Percentiles rank a stretch among this genome's conserved stretches.
Conservation (phyloP, 2,888 invertebrate species). For the Cloeon dipterum region DNA sequence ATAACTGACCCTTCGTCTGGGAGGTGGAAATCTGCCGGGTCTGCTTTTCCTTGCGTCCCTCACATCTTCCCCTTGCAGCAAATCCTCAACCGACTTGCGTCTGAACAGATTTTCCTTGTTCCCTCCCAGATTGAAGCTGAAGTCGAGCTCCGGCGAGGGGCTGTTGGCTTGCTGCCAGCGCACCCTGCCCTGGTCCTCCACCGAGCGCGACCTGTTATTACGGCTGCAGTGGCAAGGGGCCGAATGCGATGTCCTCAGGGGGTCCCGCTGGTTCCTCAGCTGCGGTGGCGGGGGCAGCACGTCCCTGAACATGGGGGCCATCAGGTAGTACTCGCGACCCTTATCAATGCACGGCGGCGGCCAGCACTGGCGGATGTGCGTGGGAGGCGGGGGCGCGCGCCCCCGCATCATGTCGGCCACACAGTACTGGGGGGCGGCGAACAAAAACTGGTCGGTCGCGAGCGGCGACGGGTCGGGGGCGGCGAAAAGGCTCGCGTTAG, state of each 20-base stretch:
- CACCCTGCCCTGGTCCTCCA: not conserved
- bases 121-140: not conserved
- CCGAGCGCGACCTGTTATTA: not conserved
- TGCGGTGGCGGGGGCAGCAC: conserved; percentile 30
- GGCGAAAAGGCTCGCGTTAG: conserved; percentile 15
- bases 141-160: conserved; percentile 14
- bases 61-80: not conserved
- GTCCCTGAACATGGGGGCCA: conserved; percentile 42
- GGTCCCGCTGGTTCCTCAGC: not conserved
- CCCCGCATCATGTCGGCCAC: conserved; percentile 25
- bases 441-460: not conserved
- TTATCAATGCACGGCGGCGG: conserved; percentile 11
- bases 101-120: not conserved
- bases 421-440: conserved; percentile 2
- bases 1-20: not conserved
- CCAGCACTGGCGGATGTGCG: not conserved
- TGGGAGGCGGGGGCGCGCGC: conserved; percentile 13
- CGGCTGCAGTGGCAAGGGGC: not conserved
- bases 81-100: not conserved
- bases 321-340: conserved; percentile 32
- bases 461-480: conserved; percentile 19
- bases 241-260: not conserved
- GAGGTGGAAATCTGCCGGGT: not conserved
- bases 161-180: conserved; percentile 12
- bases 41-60: not conserved